phyloP scores from a whole-genome alignment of 1,140 invertebrate species.

The Spodoptera litura region DNA sequence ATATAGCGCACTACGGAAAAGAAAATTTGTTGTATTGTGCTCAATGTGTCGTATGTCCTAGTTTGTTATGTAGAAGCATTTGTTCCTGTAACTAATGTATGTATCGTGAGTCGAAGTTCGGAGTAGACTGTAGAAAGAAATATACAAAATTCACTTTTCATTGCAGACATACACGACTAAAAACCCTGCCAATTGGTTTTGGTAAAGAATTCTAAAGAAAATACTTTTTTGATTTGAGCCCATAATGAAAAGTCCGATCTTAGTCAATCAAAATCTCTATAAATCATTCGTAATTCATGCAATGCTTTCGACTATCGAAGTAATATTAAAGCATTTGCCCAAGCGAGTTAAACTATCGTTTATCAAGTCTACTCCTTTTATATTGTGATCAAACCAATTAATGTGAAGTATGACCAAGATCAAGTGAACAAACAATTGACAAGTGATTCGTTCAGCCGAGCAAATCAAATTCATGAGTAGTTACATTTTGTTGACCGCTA shows the following conservation, averaged over 20 bases:
- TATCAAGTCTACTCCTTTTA: slow-evolving; percentile 69
- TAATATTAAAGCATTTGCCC: slow-evolving; percentile 69
- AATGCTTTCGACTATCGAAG: slow-evolving; percentile 60
- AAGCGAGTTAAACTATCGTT: slow-evolving; percentile 71
- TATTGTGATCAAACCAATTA: slow-evolving; percentile 77
- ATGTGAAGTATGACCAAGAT: slow-evolving; percentile 80
- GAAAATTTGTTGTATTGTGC: slow-evolving; percentile 58
- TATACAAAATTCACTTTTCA: slow-evolving; percentile 65
- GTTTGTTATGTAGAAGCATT: slow-evolving; percentile 52
- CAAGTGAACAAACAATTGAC: slow-evolving; percentile 75
- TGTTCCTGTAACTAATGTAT: slow-evolving; percentile 42
- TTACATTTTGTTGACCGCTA: slow-evolving; percentile 86
- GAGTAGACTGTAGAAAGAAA: slow-evolving; percentile 62
- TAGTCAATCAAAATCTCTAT: slow-evolving; percentile 45
- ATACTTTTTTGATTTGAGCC: slow-evolving; percentile 60
- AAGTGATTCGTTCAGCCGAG: slow-evolving; percentile 80
- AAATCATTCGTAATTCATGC: slow-evolving; percentile 66
- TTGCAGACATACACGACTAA: slow-evolving; percentile 64
- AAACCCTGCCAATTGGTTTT: slow-evolving; percentile 66
- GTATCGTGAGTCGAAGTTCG: slow-evolving; percentile 43
- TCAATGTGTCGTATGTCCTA: slow-evolving; percentile 52
- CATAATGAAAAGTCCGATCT: slow-evolving; percentile 72
- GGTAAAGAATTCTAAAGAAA: slow-evolving; percentile 35
- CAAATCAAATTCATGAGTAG: slow-evolving; percentile 78
- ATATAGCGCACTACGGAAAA: slow-evolving; percentile 61